Conservation (phyloP, 2,113 vertebrate species). For the Dipodomys stephensi region DNA sequence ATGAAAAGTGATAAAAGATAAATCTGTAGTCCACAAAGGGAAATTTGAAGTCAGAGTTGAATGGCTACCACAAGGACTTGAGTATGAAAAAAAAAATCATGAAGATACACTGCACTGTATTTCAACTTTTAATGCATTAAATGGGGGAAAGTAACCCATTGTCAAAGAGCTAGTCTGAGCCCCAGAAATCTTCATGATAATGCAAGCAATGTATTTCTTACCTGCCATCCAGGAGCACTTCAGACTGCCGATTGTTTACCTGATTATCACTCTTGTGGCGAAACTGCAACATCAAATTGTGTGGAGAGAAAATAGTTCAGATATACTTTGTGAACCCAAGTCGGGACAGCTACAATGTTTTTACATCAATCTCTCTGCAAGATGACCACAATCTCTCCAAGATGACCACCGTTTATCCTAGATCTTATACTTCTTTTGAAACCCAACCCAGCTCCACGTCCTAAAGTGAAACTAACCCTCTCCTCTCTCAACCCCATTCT, state of each 20-base stretch:
- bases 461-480: background rate
- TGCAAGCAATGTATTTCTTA: conserved; percentile 75
- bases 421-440: background rate
- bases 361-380: background rate
- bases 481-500: background rate
- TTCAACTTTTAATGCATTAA: conserved; percentile 20
- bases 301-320: conserved; percentile 31
- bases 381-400: background rate
- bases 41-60: background rate
- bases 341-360: background rate
- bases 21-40: background rate
- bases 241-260: conserved; percentile 85
- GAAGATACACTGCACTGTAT: background rate
- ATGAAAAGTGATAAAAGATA: background rate
- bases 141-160: background rate
- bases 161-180: background rate
- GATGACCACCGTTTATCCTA: background rate
- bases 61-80: background rate
- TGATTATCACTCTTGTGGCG: conserved; percentile 87
- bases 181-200: background rate
- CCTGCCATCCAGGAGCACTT: conserved; percentile 86
- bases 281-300: conserved; percentile 83
- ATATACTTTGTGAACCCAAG: background rate
- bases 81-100: background rate
- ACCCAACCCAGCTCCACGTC: background rate